These are phyloP conservation scores for Tenthredo amoena DNA, from an alignment of 2,888 invertebrate genomes.

Conservation along the genomic window DNA sequence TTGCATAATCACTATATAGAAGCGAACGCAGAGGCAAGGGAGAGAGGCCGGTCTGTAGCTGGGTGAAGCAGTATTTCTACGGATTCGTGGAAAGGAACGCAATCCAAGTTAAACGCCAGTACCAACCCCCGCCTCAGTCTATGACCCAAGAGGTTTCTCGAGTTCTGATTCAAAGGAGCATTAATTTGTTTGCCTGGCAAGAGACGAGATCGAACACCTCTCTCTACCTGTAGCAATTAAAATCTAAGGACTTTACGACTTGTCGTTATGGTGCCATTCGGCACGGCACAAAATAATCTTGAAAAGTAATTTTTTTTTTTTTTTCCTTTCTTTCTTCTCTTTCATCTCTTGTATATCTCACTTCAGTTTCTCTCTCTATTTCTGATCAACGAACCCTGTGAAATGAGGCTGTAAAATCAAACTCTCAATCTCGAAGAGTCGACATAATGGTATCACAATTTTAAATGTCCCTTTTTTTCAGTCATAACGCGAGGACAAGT, in stretches of 20 bases:
- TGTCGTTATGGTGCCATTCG: neutral
- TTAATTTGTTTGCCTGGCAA: slow-evolving; percentile 71
- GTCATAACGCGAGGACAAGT: neutral
- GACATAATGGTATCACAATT: neutral
- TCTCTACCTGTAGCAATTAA: slow-evolving; percentile 52
- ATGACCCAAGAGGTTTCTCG: slow-evolving; percentile 66
- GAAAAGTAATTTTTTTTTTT: neutral
- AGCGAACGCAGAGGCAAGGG: neutral
- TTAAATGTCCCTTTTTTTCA: neutral
- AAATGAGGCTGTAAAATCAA: neutral
- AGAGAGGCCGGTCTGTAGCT: neutral
- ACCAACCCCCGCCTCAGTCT: slow-evolving; percentile 62
- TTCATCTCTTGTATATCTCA: neutral
- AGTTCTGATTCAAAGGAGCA: slow-evolving; percentile 69
- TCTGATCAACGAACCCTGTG: neutral
- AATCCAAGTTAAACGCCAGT: slow-evolving; percentile 74
- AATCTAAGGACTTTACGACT: slow-evolving; percentile 28
- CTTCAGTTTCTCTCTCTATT: neutral
- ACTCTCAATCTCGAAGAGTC: neutral
- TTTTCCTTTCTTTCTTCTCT: neutral
- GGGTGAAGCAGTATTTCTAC: slow-evolving; percentile 63
- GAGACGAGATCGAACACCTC: slow-evolving; percentile 73
- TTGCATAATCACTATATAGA: slow-evolving; percentile 66
- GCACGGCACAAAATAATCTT: neutral
- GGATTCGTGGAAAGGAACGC: slow-evolving; percentile 71